Evolutionary conservation across 1,140 invertebrate genomes (phyloP).

Genomic region (Plectrocnemia conspersa): DNA sequence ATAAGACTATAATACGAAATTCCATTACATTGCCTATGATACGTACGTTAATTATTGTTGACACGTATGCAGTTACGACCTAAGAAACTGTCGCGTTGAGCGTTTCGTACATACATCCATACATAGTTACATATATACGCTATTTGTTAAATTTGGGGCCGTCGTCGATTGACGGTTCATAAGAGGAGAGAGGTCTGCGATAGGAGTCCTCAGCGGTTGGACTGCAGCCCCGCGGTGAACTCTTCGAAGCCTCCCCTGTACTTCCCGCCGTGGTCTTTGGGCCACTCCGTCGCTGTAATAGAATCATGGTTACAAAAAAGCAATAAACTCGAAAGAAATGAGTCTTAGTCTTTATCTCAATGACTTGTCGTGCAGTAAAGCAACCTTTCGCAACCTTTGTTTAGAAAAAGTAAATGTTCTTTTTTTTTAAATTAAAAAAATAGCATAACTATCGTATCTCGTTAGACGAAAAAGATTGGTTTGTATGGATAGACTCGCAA

Average conservation of each 20-base stretch:
- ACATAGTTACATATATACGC: background rate
- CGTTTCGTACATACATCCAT: background rate
- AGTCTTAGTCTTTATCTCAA: too few species aligned
- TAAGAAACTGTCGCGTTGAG: background rate
- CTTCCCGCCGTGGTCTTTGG: constrained; percentile 23
- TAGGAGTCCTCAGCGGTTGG: constrained; percentile 16
- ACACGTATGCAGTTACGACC: constrained; percentile 12
- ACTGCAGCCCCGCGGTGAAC: constrained; percentile 26
- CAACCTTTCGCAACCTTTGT: too few species aligned
- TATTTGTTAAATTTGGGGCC: background rate
- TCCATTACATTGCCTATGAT: constrained; percentile 25
- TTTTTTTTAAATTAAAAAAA: too few species aligned
- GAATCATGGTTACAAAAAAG: too few species aligned
- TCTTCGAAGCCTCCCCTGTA: constrained; percentile 26
- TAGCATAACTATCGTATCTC: too few species aligned
- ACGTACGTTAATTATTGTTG: constrained; percentile 4
- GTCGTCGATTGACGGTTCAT: background rate
- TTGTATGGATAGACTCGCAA: too few species aligned
- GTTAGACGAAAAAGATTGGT: too few species aligned
- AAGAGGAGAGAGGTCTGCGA: too few species aligned
- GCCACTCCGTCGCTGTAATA: constrained; percentile 29
- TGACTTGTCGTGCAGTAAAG: too few species aligned
- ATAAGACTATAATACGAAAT: too few species aligned
- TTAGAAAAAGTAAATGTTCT: too few species aligned
- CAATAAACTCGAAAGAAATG: too few species aligned